These are phyloP conservation scores for Struthio camelus DNA, from an alignment of 2,113 vertebrate species.

Conservation along the genomic window DNA sequence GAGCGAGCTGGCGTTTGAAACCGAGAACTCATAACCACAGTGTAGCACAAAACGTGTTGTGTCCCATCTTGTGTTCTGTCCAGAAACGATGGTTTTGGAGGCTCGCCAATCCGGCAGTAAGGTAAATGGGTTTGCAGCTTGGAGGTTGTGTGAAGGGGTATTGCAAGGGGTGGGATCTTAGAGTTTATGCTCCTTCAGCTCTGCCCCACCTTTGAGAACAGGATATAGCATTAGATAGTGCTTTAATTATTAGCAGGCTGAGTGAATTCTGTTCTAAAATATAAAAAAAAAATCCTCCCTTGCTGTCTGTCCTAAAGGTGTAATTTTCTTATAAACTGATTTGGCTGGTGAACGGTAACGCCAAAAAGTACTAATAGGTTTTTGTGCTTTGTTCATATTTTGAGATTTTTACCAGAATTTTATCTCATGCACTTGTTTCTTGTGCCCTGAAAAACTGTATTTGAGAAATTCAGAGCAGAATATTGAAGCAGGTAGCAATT, in stretches of 20 bases:
- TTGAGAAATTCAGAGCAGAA: slow-evolving; percentile 3
- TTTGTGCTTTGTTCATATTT: not conserved
- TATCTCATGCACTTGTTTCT: not conserved
- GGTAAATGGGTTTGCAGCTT: not conserved
- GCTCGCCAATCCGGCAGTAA: not conserved
- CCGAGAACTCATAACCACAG: not conserved
- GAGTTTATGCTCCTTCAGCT: not conserved
- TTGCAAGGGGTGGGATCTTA: not conserved
- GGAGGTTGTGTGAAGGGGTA: not conserved
- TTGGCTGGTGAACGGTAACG: not conserved
- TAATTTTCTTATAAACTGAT: slow-evolving; percentile 4
- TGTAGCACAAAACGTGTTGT: not conserved
- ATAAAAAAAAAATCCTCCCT: not conserved
- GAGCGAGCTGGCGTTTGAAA: not conserved
- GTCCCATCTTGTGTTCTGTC: not conserved
- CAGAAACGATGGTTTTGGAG: not conserved
- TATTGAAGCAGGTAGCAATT: not conserved
- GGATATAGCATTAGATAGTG: not conserved
- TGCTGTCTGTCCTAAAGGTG: not conserved
- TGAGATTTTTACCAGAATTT: slow-evolving; percentile 8
- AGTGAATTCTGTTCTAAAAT: not conserved
- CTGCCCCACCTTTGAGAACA: not conserved
- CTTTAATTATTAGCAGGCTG: not conserved
- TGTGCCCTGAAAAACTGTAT: not conserved
- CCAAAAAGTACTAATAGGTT: not conserved